Evolutionary conservation across 2,888 invertebrate genomes (phyloP).

Genomic region (Mesorhabditis spiculigera): DNA sequence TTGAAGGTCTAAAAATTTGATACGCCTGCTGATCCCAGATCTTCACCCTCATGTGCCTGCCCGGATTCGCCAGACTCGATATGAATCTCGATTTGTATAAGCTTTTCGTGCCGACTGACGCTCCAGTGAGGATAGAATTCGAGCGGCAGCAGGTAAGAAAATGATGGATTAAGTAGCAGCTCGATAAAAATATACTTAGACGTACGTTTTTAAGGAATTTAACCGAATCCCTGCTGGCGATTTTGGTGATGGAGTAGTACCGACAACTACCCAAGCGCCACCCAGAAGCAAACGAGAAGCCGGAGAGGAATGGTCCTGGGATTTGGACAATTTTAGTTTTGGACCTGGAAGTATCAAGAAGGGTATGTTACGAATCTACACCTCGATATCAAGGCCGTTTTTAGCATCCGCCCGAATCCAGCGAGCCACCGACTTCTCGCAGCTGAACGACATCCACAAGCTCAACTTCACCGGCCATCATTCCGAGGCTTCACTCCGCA

Average conservation of each 20-base stretch:
- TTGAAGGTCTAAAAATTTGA: neutral
- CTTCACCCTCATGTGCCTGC: slow-evolving; percentile 39
- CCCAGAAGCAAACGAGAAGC: slow-evolving; percentile 5
- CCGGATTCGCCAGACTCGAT: slow-evolving; percentile 46
- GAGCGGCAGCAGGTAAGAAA: slow-evolving; percentile 13
- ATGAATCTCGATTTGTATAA: slow-evolving; percentile 57
- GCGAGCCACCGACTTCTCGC: neutral
- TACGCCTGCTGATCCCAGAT: slow-evolving; percentile 11
- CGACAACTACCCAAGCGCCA: slow-evolving; percentile 1
- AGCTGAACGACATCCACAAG: neutral
- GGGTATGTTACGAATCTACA: neutral
- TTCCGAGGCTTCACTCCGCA: neutral
- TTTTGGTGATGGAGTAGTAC: slow-evolving; percentile 13
- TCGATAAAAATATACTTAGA: neutral
- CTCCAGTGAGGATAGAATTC: slow-evolving; percentile 43
- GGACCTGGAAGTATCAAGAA: neutral
- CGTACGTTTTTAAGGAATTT: slow-evolving; percentile 33
- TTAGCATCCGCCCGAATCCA: neutral
- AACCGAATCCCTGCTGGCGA: slow-evolving; percentile 44
- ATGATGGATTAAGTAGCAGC: neutral
- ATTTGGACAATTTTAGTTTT: slow-evolving; percentile 5
- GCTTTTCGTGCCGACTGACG: slow-evolving; percentile 55
- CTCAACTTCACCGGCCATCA: neutral
- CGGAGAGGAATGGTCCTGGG: neutral
- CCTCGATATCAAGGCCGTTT: neutral